These are phyloP conservation scores for Drosophila sulfurigaster DNA, from an alignment of 1,140 invertebrate genomes.

Conservation along the genomic window DNA sequence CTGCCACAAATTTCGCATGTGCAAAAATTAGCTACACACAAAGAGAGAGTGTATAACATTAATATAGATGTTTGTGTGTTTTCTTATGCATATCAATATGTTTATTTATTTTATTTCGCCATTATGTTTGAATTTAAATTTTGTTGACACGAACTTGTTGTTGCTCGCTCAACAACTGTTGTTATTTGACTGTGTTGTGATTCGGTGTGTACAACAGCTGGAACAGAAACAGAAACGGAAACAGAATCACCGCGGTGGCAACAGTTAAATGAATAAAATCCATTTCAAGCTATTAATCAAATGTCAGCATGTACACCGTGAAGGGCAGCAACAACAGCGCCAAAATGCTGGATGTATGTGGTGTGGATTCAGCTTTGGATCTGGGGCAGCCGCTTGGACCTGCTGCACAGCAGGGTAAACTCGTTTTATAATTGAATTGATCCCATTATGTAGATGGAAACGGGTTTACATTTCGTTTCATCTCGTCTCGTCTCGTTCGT, in stretches of 20 bases:
- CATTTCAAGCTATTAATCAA: conserved; percentile 79
- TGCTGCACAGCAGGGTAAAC: conserved; percentile 59
- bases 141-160: too few species aligned
- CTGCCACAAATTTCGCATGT: too few species aligned
- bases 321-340: conserved; percentile 32
- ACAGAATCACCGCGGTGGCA: conserved; percentile 48
- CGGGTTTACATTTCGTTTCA: conserved; percentile 72
- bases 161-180: neutral
- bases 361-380: conserved; percentile 45
- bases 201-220: neutral
- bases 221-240: conserved; percentile 30
- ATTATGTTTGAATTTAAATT: too few species aligned
- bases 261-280: conserved; percentile 81
- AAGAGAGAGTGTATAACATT: neutral
- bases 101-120: too few species aligned
- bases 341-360: conserved; percentile 48
- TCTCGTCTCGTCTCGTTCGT: conserved; percentile 52
- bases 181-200: neutral
- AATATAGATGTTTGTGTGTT: conserved; percentile 21
- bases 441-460: conserved; percentile 82
- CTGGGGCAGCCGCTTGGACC: conserved; percentile 31
- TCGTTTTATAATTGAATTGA: conserved; percentile 82
- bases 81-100: neutral
- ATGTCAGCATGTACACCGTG: conserved; percentile 62
- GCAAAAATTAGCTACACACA: too few species aligned